Evolutionary conservation across 2,113 vertebrate genomes (phyloP), one percentile per base, ranked within the genome.

Genomic region (Microcebus lehilahytsara): DNA sequence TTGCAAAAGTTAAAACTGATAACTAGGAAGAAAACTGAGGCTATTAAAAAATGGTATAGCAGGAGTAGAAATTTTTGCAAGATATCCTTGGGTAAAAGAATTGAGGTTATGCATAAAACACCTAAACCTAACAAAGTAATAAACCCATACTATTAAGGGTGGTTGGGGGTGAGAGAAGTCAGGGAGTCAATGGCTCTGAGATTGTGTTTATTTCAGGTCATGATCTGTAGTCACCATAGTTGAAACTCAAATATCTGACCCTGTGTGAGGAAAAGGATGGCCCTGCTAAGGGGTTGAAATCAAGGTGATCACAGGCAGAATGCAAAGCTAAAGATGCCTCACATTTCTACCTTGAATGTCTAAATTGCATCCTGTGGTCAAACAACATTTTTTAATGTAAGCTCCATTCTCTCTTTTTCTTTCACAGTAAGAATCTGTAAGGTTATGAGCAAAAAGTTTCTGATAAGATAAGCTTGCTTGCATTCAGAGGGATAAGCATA

Each of bases 371-470:
- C 20, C 85, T 72, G 83, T 19, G 1, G 5, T 10, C 62, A 60
- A 49, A 42, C 20, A 67, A 32, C 17, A 37, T 12, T 74, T 7
- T 25, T 60, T 75, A 17, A 40, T 30, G 9, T 17, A 78, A 79
- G 37, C 2, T 40, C 40, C 25, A 46, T 79, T 89, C 56, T 80
- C 9, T 78, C 37, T 94, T 94, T 74, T 27, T 93, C 40, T 88
- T 84, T 95, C 62, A 94, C 60, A 89, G 23, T 81, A 83, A 83
- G 46, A 75, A 37, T 84, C 53, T 11, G 5, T 93, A 49, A 71
- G 13, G 12, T 95, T 20, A 53, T 11, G 14, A 77, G 12, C 20
- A 91, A 88, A 95, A 86, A 13, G 62, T 22, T 66, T 81, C 71
- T 85, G 78, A 40, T 42, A 94, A 79, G 27, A 75, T 80, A 79